Base-by-base conservation (phyloP, 2,797 vertebrate genomes). In the Sphaeramia orbicularis region DNA sequence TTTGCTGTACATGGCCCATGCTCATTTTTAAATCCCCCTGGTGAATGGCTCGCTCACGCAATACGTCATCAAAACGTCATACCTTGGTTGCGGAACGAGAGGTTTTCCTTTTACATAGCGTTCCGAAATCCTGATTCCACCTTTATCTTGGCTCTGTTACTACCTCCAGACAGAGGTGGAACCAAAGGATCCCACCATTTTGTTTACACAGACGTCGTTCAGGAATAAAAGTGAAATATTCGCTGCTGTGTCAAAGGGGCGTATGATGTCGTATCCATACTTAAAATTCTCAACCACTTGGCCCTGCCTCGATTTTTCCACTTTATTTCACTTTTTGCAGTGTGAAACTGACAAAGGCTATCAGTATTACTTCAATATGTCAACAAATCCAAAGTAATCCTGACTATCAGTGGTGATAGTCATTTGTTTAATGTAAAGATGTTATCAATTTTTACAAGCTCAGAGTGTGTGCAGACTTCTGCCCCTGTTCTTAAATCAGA, bases 361-460 rank as follows among this genome's bases (percentile, higher is more conserved):
- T 91, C 86, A 87, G 86, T 80, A 87, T 86, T 61, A 84, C 84
- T 87, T 77, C 79, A 76, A 74, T 81, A 69, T 86, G 85, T 87
- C 85, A 89, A 91, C 85, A 90, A 86, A 91, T 90, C 68, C 74
- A 87, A 74, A 86, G 76, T 82, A 67, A 90, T 90, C 74, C 75
- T 70, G 59, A 84, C 55, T 58, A 74, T 65, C 76, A 83, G 65
- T 30, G 60, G 73, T 11, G 81, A 86, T 80, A 81, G 82, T 73
- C 71, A 74, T 85, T 86, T 90, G 73, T 87, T 86, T 76, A 85
- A 86, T 85, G 82, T 86, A 84, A 89, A 87, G 68, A 85, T 78
- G 72, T 87, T 85, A 86, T 87, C 80, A 52, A 43, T 72, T 81
- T 74, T 83, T 79, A 82, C 61, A 43, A 74, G 75, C 65, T 64